Evolutionary conservation across 2,888 invertebrate species (phyloP).

Genomic region (Archips xylosteana): DNA sequence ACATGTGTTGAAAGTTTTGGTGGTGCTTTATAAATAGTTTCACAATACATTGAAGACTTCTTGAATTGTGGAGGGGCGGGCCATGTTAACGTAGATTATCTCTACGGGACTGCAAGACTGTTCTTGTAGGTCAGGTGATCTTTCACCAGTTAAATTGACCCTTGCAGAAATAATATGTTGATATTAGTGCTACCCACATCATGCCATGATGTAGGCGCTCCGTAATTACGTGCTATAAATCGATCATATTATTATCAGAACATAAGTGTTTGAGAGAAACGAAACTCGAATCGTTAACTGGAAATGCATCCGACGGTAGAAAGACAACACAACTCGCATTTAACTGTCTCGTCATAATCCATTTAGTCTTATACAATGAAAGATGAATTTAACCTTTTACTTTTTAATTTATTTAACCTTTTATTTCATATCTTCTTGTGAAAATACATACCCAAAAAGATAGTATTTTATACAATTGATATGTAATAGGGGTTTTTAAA

Average conservation of each 20-base stretch:
- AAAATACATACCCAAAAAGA: too few species aligned
- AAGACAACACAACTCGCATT: conserved; percentile 34
- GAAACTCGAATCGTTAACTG: conserved; percentile 54
- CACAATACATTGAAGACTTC: too few species aligned
- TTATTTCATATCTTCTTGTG: too few species aligned
- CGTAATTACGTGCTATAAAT: conserved; percentile 73
- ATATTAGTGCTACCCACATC: conserved; percentile 38
- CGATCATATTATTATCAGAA: conserved; percentile 58
- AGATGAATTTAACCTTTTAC: not conserved
- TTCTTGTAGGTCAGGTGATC: not conserved
- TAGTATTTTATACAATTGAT: too few species aligned
- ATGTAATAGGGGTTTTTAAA: too few species aligned
- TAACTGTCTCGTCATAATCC: conserved; percentile 11
- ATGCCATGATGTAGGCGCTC: conserved; percentile 51
- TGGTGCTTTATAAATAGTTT: too few species aligned
- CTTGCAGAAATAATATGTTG: conserved; percentile 35
- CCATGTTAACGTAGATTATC: too few species aligned
- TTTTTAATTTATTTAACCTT: too few species aligned
- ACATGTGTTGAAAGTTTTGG: too few species aligned
- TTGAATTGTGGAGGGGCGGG: too few species aligned
- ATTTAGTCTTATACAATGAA: not conserved
- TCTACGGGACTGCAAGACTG: conserved; percentile 10
- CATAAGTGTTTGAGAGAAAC: conserved; percentile 50
- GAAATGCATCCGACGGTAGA: conserved; percentile 50
- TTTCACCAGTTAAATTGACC: conserved; percentile 31